Base-by-base conservation (phyloP, 2,797 vertebrate species). In the Sebastes trivittatus region DNA sequence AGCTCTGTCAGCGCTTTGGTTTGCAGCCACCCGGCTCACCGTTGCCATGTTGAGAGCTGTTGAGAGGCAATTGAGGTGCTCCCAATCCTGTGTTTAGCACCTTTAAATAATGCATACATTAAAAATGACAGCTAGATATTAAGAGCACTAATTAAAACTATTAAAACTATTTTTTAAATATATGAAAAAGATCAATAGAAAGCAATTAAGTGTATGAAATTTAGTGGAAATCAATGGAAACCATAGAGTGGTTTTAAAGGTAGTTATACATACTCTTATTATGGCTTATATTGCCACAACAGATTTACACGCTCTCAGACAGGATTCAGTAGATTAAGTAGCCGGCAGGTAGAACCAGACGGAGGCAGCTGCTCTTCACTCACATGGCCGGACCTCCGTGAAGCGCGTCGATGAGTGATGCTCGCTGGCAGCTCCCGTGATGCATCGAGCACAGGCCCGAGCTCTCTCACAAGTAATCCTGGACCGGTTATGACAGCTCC, bases 401-500 rank as follows among this genome's bases (percentile, higher is more conserved):
- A 75, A 75, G 75, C 34, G 23, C 30, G 68, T 69, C 20, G 36
- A 22, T 78, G 82, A 87, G 63, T 78, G 84, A 87, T 81, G 75
- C 5, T 4, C 13, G 6, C 59, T 67, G 82, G 67, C 85, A 83
- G 67, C 75, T 86, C 49, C 81, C 4, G 34, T 68, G 81, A 82
- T 76, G 69, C 75, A 70, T 86, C 63, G 30, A 85, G 66, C 64
- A 1, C 42, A 3, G 55, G 67, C 66, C 66, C 27, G 36, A 30
- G 75, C 65, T 75, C 78, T 71, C 70, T 83, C 75, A 65, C 29
- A 78, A 72, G 42, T 65, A 61, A 78, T 63, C 81, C 86, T 18
- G 72, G 77, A 63, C 77, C 23, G 72, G 86, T 69, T 30, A 87
- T 83, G 81, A 89, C 80, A 88, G 80, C 42, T 46, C 23, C 22